Conservation (phyloP, 2,797 vertebrate genomes). For the Poeciliopsis paucimaculata region DNA sequence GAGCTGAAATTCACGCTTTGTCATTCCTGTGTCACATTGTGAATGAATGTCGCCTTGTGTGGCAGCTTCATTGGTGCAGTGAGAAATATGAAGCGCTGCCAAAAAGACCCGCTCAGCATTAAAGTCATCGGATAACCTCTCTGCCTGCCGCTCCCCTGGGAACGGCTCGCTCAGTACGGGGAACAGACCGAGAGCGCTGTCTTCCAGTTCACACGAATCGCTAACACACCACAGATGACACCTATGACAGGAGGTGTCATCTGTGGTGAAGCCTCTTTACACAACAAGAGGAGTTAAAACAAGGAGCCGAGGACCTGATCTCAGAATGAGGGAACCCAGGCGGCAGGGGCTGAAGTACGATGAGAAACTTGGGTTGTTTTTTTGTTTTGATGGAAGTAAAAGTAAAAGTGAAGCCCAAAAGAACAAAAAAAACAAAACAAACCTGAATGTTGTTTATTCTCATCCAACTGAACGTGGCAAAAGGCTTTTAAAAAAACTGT, state of each 20-base stretch:
- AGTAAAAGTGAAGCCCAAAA: not conserved
- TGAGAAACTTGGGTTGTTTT: not conserved
- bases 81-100: conserved; percentile 22
- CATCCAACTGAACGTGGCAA: not conserved
- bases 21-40: conserved; percentile 36
- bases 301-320: not conserved
- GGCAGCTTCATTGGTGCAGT: conserved; percentile 28
- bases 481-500: not conserved
- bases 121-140: conserved; percentile 27
- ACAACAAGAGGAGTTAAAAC: not conserved
- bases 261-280: not conserved
- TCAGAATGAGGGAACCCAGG: not conserved
- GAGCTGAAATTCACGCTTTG: conserved; percentile 44
- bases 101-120: conserved; percentile 26
- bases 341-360: not conserved
- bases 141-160: not conserved
- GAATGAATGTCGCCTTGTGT: conserved; percentile 35
- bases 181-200: not conserved
- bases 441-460: not conserved
- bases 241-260: not conserved
- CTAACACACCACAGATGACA: not conserved
- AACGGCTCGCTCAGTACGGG: not conserved
- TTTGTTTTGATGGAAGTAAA: not conserved
- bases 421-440: not conserved
- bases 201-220: not conserved